Evolutionary conservation across 2,113 vertebrate genomes (phyloP), one percentile per base, ranked within the genome.

Genomic region (Cephalopterus ornatus): DNA sequence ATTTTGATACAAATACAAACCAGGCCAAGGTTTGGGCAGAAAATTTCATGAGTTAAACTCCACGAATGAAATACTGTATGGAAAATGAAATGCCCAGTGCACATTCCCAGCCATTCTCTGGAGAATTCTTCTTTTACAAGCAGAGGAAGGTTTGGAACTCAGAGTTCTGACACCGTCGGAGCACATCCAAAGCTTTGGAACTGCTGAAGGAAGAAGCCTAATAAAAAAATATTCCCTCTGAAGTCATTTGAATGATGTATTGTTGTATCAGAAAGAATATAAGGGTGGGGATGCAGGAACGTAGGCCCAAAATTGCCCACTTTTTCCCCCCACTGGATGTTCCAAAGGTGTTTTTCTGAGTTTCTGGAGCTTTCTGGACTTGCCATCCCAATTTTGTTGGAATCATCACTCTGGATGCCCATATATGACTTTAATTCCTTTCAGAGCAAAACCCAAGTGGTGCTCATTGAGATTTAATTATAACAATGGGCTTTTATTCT

Each of bases 31-130:
- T 33, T 30, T 2, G 35, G 44, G 46, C 30, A 12, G 35, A 4
- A 41, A 21, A 63, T 9, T 37, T 12, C 22, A 52, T 12, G 9
- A 20, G 26, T 27, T 12, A 21, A 63, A 63, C 7, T 5, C 23
- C 3, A 11, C 0, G 1, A 39, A 18, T 15, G 10, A 7, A 41
- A 26, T 11, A 12, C 8, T 23, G 15, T 8, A 49, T 24, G 67
- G 42, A 24, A 24, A 72, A 52, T 28, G 3, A 9, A 66, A 70
- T 32, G 9, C 15, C 50, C 37, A 39, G 46, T 4, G 49, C 24
- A 16, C 6, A 14, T 28, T 24, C 42, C 68, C 44, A 91, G 74
- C 32, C n/a, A 17, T 53, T 44, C 32, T 33, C n/a, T 20, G 20
- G 11, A 41, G 55, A 73, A 59, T 27, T 63, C 44, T 18, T 27